phyloP scores from a whole-genome alignment of 2,113 vertebrate genomes.

The Thunnus maccoyii region DNA sequence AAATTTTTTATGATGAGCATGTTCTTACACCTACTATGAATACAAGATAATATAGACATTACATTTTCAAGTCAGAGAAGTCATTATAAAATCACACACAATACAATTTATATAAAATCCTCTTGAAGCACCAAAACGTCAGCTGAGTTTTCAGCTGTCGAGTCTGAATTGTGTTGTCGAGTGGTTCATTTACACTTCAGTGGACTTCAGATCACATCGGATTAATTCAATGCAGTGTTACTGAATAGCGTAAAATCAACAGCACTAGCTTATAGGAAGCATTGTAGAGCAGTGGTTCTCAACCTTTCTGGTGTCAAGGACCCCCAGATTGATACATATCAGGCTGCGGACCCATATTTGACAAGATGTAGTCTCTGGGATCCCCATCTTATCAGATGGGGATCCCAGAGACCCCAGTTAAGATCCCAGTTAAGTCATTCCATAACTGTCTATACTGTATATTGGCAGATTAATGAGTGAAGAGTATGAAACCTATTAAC shows the following conservation, averaged over 20 bases:
- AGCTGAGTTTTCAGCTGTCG: neutral
- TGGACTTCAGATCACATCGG: neutral
- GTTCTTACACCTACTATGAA: neutral
- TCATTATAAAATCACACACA: neutral
- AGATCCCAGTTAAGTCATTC: too few species aligned
- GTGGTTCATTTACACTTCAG: neutral
- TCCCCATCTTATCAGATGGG: too few species aligned
- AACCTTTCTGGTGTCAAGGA: too few species aligned
- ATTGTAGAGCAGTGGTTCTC: neutral
- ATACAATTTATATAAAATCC: neutral
- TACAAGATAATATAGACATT: neutral
- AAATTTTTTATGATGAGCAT: neutral
- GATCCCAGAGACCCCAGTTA: too few species aligned
- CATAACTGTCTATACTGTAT: too few species aligned
- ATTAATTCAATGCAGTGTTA: neutral
- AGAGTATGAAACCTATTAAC: too few species aligned
- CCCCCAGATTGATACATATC: too few species aligned
- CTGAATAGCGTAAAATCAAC: constrained; percentile 5
- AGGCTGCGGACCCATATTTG: too few species aligned
- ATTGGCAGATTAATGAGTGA: too few species aligned
- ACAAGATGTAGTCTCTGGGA: too few species aligned
- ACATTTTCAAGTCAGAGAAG: neutral
- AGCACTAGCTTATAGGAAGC: neutral
- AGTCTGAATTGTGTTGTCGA: neutral
- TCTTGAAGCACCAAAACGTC: constrained; percentile 36